A percentile compares a stretch with the other conserved stretches of the same genome.
Evolutionary conservation across 2,888 invertebrate genomes (phyloP).

Genomic region (Microctonus hyperodae): DNA sequence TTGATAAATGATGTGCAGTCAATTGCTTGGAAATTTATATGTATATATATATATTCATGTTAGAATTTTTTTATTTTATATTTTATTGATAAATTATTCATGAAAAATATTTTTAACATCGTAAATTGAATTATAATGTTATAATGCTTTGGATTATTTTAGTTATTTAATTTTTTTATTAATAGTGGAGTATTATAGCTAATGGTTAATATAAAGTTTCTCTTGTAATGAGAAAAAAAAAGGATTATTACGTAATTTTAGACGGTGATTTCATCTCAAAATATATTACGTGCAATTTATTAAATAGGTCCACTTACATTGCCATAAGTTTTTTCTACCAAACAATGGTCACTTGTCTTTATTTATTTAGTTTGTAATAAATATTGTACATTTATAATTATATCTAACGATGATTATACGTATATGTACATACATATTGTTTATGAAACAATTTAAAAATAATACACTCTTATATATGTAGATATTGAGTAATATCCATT

Average conservation of each 20-base stretch:
- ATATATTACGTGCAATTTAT: not conserved
- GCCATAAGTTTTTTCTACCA: not conserved
- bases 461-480: not conserved
- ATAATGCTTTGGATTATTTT: too few relatives aligned
- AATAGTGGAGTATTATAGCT: not conserved
- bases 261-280: not conserved
- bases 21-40: not conserved
- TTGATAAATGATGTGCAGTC: not conserved
- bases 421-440: not conserved
- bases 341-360: not conserved
- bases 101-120: not conserved
- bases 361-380: not conserved
- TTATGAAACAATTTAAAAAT: not conserved
- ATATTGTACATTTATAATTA: not conserved
- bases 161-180: not conserved
- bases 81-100: not conserved
- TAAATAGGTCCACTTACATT: not conserved
- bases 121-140: too few relatives aligned
- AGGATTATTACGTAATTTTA: not conserved
- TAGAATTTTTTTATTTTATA: not conserved
- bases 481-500: not conserved
- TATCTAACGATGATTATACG: not conserved
- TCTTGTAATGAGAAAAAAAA: not conserved
- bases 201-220: not conserved
- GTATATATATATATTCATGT: not conserved